Evolutionary conservation across 2,797 vertebrate species (phyloP), one percentile per base, ranked within the genome.

Genomic region (Sorex maritimensis): DNA sequence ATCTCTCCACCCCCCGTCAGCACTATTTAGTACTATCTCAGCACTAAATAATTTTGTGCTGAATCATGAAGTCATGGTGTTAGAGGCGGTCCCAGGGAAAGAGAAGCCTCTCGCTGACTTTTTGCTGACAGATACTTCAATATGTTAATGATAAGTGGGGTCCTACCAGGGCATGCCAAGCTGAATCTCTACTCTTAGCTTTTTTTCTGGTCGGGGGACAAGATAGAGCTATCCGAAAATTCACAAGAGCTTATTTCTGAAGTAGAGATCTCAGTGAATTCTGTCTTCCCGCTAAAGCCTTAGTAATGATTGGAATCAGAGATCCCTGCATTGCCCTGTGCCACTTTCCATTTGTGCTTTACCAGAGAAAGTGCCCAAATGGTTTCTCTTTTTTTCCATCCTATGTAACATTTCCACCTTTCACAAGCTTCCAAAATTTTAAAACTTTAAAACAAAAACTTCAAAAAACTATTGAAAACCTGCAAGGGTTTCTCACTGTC

Each of bases 341-440:
- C 71, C 34, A 5, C 24, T 93, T 55, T 55, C 3, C 15, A 24
- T 92, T 77, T 90, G 81, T 78, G 73, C 65, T 90, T 49, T 44
- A 46, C 58, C 83, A 85, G 41, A 38, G 49, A 34, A 1, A 23
- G 13, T 15, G 24, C 65, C n/a, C 71, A 44, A 58, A 44, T 82
- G 34, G 17, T 79, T 58, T 80, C 65, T 49, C 55, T 55, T 55
- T 88, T 88, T 86, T 81, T 79, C n/a, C 34, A 34, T 79, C 7
- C n/a, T 72, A 2, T 75, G 52, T 23, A 34, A 9, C 12, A 12
- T 81, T 72, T 44, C 14, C n/a, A 69, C n/a, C 81, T 82, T 91
- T 78, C 17, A 73, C 24, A 24, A 81, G 46, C 65, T 84, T 68
- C 69, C 65, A 79, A 92, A 90, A 71, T 84, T 88, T 91, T 23